A percentile compares a stretch with the other conserved stretches of the same genome.
Evolutionary conservation across 2,797 vertebrate genomes (phyloP).

Genomic region (Poecilia picta): DNA sequence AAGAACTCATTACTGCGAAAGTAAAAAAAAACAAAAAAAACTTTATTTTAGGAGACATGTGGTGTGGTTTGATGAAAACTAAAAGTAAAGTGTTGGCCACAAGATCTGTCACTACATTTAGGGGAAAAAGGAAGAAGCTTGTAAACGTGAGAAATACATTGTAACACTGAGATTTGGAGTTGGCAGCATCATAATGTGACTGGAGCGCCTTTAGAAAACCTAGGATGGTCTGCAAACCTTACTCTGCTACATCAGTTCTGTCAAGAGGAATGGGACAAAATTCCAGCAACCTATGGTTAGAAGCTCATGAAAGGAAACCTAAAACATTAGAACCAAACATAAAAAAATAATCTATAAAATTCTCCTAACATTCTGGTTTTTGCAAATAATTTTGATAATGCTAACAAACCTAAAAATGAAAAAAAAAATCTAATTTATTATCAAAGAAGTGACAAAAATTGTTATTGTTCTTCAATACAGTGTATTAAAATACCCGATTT

Average conservation of each 20-base stretch:
- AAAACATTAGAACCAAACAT: neutral
- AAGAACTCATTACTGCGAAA: neutral
- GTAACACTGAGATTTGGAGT: neutral
- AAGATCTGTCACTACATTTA: neutral
- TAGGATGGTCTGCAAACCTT: neutral
- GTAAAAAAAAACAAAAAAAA: neutral
- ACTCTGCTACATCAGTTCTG: neutral
- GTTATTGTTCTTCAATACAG: neutral
- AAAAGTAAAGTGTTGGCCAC: neutral
- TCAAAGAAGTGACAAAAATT: neutral
- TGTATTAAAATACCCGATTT: neutral
- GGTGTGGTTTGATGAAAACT: neutral
- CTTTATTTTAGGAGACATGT: neutral
- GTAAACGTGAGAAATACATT: neutral
- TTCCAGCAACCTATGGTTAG: neutral
- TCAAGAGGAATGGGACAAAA: neutral
- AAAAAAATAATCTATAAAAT: neutral
- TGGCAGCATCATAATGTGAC: neutral
- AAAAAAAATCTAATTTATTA: neutral
- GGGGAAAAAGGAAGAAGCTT: neutral
- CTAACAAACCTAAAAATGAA: neutral
- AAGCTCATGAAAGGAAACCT: neutral
- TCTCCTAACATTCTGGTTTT: neutral
- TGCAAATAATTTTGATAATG: neutral
- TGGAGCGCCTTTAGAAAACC: neutral